A percentile compares a stretch with the other conserved stretches of the same genome.
phyloP scores from a whole-genome alignment of 2,797 vertebrate species.

The Eupleurogrammus muticus region DNA sequence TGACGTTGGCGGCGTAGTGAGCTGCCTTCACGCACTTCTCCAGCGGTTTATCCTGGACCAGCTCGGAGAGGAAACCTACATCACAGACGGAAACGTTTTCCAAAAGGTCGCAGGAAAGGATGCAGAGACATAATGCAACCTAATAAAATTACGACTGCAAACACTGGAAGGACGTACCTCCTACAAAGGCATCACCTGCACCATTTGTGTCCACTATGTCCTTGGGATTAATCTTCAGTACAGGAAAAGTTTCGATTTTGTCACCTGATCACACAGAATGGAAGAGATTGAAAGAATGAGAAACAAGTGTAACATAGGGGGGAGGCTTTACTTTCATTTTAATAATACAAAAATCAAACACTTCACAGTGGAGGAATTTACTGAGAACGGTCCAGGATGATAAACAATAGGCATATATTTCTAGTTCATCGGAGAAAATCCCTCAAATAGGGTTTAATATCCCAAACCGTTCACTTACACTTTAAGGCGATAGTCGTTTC shows the following conservation, averaged over 20 bases:
- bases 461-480: too few relatives aligned
- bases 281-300: conserved; percentile 10
- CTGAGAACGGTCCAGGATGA: too few relatives aligned
- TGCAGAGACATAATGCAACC: background rate
- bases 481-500: conserved; percentile 87
- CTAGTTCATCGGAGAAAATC: too few relatives aligned
- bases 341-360: too few relatives aligned
- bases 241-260: conserved; percentile 88
- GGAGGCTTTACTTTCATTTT: conserved; percentile 78
- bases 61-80: conserved; percentile 94
- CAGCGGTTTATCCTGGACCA: conserved; percentile 90
- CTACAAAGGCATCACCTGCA: conserved; percentile 98
- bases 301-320: background rate
- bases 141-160: background rate
- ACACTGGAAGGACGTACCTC: conserved; percentile 83
- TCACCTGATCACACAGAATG: conserved; percentile 78
- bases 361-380: too few relatives aligned
- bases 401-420: too few relatives aligned
- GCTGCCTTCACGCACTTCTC: conserved; percentile 92
- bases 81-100: background rate
- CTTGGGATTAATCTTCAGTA: conserved; percentile 91
- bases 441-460: too few relatives aligned
- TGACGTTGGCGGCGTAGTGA: conserved; percentile 94
- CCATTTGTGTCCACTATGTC: conserved; percentile 97
- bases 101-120: conserved; percentile 15